A percentile compares a stretch with the other conserved stretches of the same genome.
Conservation (phyloP, 2,797 vertebrate species). For the Simalia tracyae region DNA sequence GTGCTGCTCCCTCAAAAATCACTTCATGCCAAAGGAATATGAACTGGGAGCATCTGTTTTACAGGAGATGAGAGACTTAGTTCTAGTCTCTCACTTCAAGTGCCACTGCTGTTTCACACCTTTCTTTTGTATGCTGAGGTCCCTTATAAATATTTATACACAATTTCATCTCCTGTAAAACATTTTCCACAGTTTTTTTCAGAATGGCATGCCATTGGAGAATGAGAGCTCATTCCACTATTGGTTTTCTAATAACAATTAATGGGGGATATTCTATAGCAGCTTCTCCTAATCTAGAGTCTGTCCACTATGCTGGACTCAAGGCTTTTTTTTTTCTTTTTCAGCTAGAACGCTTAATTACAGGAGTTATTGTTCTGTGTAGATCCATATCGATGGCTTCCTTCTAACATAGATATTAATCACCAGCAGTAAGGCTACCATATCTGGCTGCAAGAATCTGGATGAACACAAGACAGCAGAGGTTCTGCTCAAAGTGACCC, state of each 20-base stretch:
- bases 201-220: neutral
- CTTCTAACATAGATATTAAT: neutral
- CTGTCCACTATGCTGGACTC: neutral
- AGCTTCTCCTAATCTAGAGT: neutral
- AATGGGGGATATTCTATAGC: neutral
- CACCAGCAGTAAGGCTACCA: neutral
- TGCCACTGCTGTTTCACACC: neutral
- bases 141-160: constrained; percentile 25
- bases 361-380: neutral
- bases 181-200: neutral
- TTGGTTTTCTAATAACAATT: neutral
- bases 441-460: neutral
- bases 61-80: too few relatives aligned
- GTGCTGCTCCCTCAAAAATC: constrained; percentile 5
- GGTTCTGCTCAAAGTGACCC: neutral
- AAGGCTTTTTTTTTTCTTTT: neutral
- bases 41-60: neutral
- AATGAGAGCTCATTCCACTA: neutral
- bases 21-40: neutral
- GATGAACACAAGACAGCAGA: neutral
- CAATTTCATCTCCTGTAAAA: neutral
- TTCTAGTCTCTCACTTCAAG: neutral
- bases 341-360: neutral
- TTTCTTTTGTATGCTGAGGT: neutral
- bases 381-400: neutral